These are phyloP conservation scores for Sphecodes monilicornis DNA, from an alignment of 2,888 invertebrate species.

Conservation along the genomic window DNA sequence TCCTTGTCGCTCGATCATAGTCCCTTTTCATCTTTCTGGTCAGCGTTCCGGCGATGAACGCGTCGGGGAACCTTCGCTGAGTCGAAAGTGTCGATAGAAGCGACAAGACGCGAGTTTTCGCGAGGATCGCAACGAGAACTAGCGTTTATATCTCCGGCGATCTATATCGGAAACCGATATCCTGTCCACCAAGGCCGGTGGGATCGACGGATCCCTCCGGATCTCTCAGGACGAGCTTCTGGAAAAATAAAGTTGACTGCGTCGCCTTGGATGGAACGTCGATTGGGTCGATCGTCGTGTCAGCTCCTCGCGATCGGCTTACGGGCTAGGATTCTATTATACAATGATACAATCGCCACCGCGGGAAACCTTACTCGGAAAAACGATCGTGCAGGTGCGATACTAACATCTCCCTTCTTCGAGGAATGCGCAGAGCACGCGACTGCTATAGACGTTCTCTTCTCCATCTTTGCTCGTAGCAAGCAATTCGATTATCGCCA, in stretches of 20 bases:
- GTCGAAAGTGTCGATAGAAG: background rate
- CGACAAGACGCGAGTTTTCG: background rate
- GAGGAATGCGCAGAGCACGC: background rate
- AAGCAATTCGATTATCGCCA: background rate
- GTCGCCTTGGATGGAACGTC: conserved; percentile 70
- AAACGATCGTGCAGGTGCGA: background rate
- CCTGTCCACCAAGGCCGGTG: background rate
- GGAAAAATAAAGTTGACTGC: conserved; percentile 69
- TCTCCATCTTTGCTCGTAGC: background rate
- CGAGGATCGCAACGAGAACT: background rate
- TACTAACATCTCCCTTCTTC: background rate
- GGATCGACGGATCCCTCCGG: background rate
- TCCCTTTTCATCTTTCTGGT: background rate
- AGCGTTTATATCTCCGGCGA: background rate
- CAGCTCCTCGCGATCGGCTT: conserved; percentile 49
- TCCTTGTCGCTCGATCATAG: background rate
- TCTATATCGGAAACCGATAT: conserved; percentile 2
- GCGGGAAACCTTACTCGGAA: background rate
- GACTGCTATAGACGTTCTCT: background rate
- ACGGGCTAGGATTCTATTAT: conserved; percentile 56
- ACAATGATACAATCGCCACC: conserved; percentile 58
- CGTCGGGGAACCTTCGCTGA: background rate
- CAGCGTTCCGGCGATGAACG: background rate
- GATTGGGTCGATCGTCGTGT: conserved; percentile 43
- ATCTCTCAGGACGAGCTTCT: background rate